Evolutionary conservation across 1,140 invertebrate species (phyloP).

Genomic region (Zaprionus lachaisei): DNA sequence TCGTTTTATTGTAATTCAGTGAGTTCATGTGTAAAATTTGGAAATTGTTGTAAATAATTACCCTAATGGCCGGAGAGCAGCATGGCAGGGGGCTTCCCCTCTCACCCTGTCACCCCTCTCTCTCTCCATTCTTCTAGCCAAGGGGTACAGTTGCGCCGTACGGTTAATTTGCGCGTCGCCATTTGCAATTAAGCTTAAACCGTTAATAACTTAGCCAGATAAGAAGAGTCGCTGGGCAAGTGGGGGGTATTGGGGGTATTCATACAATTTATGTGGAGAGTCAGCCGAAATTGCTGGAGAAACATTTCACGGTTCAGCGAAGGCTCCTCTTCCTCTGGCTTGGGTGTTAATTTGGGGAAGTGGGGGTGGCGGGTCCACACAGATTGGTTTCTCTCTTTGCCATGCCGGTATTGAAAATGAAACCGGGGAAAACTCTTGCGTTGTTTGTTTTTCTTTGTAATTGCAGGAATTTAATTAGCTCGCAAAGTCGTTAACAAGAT

Average conservation of each 20-base stretch:
- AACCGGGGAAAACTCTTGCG: slow-evolving; percentile 24
- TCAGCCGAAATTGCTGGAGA: slow-evolving; percentile 48
- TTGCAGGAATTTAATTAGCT: slow-evolving; percentile 78
- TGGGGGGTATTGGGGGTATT: slow-evolving; percentile 31
- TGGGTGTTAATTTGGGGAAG: slow-evolving; percentile 66
- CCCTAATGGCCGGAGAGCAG: slow-evolving; percentile 60
- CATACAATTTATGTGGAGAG: slow-evolving; percentile 53
- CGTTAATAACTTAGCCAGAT: slow-evolving; percentile 80
- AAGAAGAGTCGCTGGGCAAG: slow-evolving; percentile 54
- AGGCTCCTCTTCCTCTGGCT: slow-evolving; percentile 16
- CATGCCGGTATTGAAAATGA: slow-evolving; percentile 30
- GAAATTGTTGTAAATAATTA: slow-evolving; percentile 82
- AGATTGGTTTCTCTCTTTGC: slow-evolving; percentile 21
- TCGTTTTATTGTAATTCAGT: slow-evolving; percentile 66
- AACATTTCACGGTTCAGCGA: slow-evolving; percentile 68
- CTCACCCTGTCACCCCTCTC: not conserved
- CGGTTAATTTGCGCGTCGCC: slow-evolving; percentile 76
- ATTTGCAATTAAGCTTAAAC: slow-evolving; percentile 82
- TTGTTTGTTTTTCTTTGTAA: slow-evolving; percentile 62
- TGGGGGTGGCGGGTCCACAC: not conserved
- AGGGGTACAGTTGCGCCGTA: slow-evolving; percentile 28
- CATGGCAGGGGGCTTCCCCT: not conserved
- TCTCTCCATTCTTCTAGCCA: not conserved
- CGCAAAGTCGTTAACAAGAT: slow-evolving; percentile 78
- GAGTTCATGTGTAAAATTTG: slow-evolving; percentile 79